Evolutionary conservation across 2,797 vertebrate genomes (phyloP).

Genomic region (Brachymystax lenok): DNA sequence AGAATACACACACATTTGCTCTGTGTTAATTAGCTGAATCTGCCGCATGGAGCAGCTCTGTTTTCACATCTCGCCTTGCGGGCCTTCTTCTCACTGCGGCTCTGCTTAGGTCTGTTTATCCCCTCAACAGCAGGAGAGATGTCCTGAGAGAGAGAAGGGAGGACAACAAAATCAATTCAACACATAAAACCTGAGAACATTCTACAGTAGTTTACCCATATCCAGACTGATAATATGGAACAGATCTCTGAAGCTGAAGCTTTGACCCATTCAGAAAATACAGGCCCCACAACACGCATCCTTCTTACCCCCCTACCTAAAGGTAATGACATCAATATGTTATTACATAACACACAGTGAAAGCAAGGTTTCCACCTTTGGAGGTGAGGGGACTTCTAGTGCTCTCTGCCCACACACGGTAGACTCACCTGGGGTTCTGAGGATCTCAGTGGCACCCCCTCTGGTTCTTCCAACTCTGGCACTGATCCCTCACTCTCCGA

Average conservation of each 20-base stretch:
- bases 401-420: background rate
- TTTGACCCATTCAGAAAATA: background rate
- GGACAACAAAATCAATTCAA: background rate
- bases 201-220: background rate
- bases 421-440: constrained; percentile 80
- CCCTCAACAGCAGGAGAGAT: constrained; percentile 83
- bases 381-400: background rate
- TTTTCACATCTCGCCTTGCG: constrained; percentile 83
- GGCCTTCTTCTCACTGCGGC: constrained; percentile 97
- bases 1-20: background rate
- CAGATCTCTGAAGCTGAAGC: background rate
- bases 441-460: constrained; percentile 65
- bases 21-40: constrained; percentile 5
- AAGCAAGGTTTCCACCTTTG: background rate
- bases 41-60: background rate
- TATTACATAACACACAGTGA: background rate
- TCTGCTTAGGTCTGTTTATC: constrained; percentile 90
- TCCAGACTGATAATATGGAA: background rate
- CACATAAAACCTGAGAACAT: background rate
- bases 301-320: background rate
- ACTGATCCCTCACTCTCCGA: constrained; percentile 91
- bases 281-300: background rate
- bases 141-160: constrained; percentile 64
- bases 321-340: background rate
- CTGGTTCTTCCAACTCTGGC: constrained; percentile 87